A percentile compares a stretch with the other conserved stretches of the same genome.
These are phyloP conservation scores for Capreolus pygargus DNA, from an alignment of 2,113 vertebrate species.

Conservation along the genomic window DNA sequence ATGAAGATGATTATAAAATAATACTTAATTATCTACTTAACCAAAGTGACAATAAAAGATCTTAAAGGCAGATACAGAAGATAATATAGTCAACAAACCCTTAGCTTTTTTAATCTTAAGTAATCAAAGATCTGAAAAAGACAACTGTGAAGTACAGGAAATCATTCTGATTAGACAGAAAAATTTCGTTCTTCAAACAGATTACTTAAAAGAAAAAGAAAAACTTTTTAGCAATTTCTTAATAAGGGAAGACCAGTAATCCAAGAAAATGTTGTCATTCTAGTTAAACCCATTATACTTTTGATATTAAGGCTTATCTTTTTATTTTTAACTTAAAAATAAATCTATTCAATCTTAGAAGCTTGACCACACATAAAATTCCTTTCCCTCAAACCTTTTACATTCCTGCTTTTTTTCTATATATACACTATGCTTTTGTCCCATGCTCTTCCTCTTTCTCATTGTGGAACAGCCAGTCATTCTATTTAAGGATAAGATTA, in stretches of 20 bases:
- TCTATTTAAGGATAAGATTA: not conserved
- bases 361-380: not conserved
- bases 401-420: not conserved
- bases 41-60: not conserved
- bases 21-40: not conserved
- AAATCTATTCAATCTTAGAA: not conserved
- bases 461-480: not conserved
- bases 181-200: not conserved
- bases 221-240: not conserved
- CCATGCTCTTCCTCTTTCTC: not conserved
- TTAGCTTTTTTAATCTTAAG: not conserved
- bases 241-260: not conserved
- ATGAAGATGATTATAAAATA: not conserved
- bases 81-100: not conserved
- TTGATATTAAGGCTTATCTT: not conserved
- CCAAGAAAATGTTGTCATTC: not conserved
- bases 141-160: not conserved
- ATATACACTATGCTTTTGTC: not conserved
- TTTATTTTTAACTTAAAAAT: not conserved
- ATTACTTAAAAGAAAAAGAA: not conserved
- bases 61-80: not conserved
- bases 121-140: not conserved
- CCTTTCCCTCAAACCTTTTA: not conserved
- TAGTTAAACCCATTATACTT: not conserved
- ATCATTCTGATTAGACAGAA: not conserved